Evolutionary conservation across 92 coral and sea anemone genomes (phyloP).

Genomic region (Heliopora coerulea): DNA sequence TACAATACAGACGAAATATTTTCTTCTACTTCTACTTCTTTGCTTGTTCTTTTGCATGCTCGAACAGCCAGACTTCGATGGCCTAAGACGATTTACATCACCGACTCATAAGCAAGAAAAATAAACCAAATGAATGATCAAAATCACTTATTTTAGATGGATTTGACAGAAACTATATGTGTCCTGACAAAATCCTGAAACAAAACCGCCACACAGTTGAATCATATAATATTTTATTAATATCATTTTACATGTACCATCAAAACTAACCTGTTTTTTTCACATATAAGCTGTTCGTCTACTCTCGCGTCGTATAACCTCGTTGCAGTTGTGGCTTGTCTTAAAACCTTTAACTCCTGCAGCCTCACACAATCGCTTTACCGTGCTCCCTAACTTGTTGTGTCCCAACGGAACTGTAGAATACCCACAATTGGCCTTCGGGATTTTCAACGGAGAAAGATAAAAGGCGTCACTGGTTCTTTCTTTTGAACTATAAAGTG

Average conservation of each 20-base stretch:
- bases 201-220: neutral
- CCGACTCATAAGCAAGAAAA: neutral
- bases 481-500: no score
- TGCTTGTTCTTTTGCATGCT: slow-evolving; percentile 41
- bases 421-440: slow-evolving; percentile 35
- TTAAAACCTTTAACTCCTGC: slow-evolving; percentile 23
- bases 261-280: slow-evolving; percentile 7
- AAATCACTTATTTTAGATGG: neutral
- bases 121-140: neutral
- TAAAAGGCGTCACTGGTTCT: slow-evolving; percentile 1
- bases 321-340: slow-evolving; percentile 37
- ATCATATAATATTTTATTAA: no score
- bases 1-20: slow-evolving; percentile 35
- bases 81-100: slow-evolving; percentile 18
- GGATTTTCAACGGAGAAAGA: slow-evolving; percentile 45
- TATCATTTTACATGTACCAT: no score
- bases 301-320: slow-evolving; percentile 27
- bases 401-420: slow-evolving; percentile 44
- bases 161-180: neutral
- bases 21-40: slow-evolving; percentile 36
- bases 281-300: slow-evolving; percentile 44
- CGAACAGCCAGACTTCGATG: slow-evolving; percentile 42
- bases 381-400: slow-evolving; percentile 32
- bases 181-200: neutral
- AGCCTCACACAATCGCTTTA: no score